Base-by-base conservation (phyloP, 2,888 invertebrate genomes). In the Flexamia atlantica region DNA sequence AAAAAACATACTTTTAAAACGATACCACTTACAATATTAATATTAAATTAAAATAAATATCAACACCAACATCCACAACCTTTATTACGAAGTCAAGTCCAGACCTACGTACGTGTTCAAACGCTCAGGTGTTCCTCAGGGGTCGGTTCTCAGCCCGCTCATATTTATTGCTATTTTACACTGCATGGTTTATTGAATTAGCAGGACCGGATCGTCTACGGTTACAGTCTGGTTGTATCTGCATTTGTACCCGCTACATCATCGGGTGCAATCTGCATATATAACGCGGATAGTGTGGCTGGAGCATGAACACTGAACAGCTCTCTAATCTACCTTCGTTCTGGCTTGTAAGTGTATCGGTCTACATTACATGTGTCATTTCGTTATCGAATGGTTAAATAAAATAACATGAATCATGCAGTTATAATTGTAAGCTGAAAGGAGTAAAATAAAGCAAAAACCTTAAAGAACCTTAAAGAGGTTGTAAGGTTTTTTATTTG, bases 141-240 rank as follows among this genome's bases (percentile, higher is more conserved):
- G 72, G 25, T 72, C 72, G 20, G 40, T 36, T 72, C 42, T 42
- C 42, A 14, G 50, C 30, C 42, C 46, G 42, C 76, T 76, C n/a
- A 25, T 76, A 50, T 76, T 76, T 76, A 76, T 76, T 76, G 42
- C 76, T 76, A 28, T 36, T 76, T 72, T 72, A 72, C 72, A 72
- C 17, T 30, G 64, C 64, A 64, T 64, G 64, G 64, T 64, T 64
- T 64, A 64, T 64, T 64, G 64, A 64, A 64, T 64, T 64, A 64
- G 64, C 64, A 28, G 64, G 64, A 64, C 64, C 64, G 64, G 64
- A 64, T 64, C 14, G 64, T 64, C 64, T 64, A 64, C 64, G 30
- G 64, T 64, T 64, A 64, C 64, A 64, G 64, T 64, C 64, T 64
- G 14, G 64, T 64, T 64, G 64, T 64, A 64, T 64, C 64, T 64